phyloP scores from a whole-genome alignment of 2,888 invertebrate genomes.

The Lathronympha strigana region DNA sequence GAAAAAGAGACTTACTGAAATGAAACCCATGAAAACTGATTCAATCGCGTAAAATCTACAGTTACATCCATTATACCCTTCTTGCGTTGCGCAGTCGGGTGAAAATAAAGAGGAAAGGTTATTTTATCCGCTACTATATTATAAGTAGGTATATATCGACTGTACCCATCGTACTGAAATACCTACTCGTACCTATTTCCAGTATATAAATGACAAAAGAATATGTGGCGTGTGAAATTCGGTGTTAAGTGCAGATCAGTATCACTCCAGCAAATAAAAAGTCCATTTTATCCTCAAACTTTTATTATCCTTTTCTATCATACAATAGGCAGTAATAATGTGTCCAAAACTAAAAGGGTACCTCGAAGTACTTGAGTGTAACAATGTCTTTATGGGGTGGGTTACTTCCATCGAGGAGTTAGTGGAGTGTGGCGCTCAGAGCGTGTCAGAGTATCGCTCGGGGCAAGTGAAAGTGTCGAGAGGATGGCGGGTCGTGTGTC shows the following conservation, averaged over 20 bases:
- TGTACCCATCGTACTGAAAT: too few species aligned
- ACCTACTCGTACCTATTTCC: too few species aligned
- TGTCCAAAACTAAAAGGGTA: conserved; percentile 43
- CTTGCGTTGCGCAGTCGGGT: too few species aligned
- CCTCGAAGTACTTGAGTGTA: conserved; percentile 36
- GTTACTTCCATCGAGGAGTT: conserved; percentile 52
- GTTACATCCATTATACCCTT: too few species aligned
- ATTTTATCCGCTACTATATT: too few species aligned
- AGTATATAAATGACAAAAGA: too few species aligned
- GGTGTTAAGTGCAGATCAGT: conserved; percentile 12
- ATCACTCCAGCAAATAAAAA: conserved; percentile 21
- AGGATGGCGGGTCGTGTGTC: conserved; percentile 11
- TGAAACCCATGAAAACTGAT: too few species aligned
- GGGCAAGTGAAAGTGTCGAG: conserved; percentile 28
- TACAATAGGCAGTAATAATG: conserved; percentile 39
- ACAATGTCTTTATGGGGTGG: conserved; percentile 53
- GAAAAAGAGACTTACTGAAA: too few species aligned
- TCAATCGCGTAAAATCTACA: too few species aligned
- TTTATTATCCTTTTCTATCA: conserved; percentile 40
- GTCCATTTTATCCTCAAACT: conserved; percentile 24
- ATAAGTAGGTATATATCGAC: too few species aligned
- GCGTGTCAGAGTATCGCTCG: conserved; percentile 47
- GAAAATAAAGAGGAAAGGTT: too few species aligned
- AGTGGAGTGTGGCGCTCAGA: conserved; percentile 51
- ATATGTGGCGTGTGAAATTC: neutral